phyloP scores from a whole-genome alignment of 2,888 invertebrate genomes.

The Habroteleia sp. region DNA sequence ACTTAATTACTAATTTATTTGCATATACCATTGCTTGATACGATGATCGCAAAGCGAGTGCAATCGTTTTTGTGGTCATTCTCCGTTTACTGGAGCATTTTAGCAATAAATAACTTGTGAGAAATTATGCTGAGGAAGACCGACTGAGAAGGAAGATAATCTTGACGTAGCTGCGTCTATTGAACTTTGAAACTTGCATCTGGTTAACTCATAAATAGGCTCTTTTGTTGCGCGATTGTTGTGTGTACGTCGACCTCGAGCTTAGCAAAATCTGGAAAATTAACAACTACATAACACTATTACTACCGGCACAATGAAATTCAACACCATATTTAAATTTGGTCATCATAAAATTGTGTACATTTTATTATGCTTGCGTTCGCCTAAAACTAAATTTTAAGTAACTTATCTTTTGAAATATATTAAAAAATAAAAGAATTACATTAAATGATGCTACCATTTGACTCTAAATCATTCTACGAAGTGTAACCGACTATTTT shows the following conservation, averaged over 20 bases:
- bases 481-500: no score
- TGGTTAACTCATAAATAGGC: conserved; percentile 46
- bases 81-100: conserved; percentile 3
- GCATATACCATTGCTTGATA: conserved; percentile 11
- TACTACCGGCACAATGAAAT: no score
- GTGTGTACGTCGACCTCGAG: conserved; percentile 5
- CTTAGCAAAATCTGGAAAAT: conserved; percentile 15
- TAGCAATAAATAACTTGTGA: conserved; percentile 38
- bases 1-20: conserved; percentile 1
- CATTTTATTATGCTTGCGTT: no score
- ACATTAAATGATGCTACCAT: no score
- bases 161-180: conserved; percentile 41
- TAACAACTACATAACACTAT: no score
- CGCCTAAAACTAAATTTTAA: no score
- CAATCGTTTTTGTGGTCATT: background rate
- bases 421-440: no score
- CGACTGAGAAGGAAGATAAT: conserved; percentile 32
- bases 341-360: no score
- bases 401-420: no score
- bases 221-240: conserved; percentile 21
- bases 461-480: no score
- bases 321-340: no score
- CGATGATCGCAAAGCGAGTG: no score
- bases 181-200: conserved; percentile 57
- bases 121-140: conserved; percentile 13